A percentile compares a stretch with the other conserved stretches of the same genome.
Conservation (phyloP, 2,888 invertebrate species). For the Tinea trinotella region DNA sequence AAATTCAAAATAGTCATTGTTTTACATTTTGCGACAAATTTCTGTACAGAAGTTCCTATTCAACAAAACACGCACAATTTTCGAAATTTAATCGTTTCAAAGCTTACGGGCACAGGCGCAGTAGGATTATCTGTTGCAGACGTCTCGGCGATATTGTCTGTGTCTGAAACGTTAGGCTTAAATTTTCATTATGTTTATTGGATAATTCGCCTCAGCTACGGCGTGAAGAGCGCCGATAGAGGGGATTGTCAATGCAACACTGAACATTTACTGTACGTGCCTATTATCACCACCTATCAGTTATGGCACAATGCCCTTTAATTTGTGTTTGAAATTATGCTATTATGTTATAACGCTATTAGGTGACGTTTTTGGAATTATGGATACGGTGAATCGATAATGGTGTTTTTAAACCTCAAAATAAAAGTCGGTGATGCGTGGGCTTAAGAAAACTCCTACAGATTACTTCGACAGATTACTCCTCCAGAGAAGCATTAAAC, state of each 20-base stretch:
- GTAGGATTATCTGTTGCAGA: conserved; percentile 59
- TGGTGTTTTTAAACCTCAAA: not conserved
- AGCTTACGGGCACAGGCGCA: conserved; percentile 5
- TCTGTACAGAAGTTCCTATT: not conserved
- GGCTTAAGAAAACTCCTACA: too few species aligned
- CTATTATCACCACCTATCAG: conserved; percentile 25
- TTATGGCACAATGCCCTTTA: too few species aligned
- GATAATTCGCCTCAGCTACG: conserved; percentile 59
- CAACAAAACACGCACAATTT: conserved; percentile 13
- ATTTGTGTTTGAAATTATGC: too few species aligned
- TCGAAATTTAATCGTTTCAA: conserved; percentile 11
- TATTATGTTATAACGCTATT: too few species aligned
- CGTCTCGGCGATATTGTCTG: conserved; percentile 48
- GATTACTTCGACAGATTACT: too few species aligned
- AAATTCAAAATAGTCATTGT: not conserved
- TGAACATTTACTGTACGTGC: conserved; percentile 51
- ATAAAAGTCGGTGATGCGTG: too few species aligned
- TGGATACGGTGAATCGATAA: too few species aligned
- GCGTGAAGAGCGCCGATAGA: conserved; percentile 61
- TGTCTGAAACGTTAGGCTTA: conserved; percentile 47
- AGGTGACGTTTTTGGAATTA: too few species aligned
- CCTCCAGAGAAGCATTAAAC: too few species aligned
- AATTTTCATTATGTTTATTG: conserved; percentile 72
- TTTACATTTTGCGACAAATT: not conserved
- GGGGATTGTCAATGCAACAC: conserved; percentile 65